phyloP scores from a whole-genome alignment of 1,140 invertebrate genomes.

The Ostrea edulis region DNA sequence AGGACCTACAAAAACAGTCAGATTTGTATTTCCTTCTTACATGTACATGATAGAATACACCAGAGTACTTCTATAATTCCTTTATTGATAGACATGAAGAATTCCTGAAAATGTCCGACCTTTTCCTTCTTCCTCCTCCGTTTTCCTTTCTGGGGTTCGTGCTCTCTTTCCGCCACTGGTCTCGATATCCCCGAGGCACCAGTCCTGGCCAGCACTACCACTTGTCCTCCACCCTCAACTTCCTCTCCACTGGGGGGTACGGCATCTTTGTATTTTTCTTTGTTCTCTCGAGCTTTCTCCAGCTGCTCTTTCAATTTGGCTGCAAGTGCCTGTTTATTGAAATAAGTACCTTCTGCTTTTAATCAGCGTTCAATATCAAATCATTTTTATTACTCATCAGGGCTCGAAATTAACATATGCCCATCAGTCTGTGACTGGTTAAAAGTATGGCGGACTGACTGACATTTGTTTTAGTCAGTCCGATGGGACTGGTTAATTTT shows the following conservation, averaged over 20 bases:
- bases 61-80: not conserved
- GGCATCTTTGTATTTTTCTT: constrained; percentile 66
- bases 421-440: too few relatives aligned
- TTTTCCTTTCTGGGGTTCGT: constrained; percentile 59
- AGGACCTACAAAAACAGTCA: constrained; percentile 77
- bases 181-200: constrained; percentile 83
- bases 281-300: constrained; percentile 84
- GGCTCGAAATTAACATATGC: too few relatives aligned
- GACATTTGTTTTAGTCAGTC: too few relatives aligned
- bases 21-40: not conserved
- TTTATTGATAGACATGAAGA: not conserved
- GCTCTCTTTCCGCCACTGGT: constrained; percentile 66
- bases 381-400: too few relatives aligned
- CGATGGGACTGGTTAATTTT: too few relatives aligned
- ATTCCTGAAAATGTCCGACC: not conserved
- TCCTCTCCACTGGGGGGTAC: constrained; percentile 28
- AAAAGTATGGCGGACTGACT: too few relatives aligned
- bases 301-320: constrained; percentile 87
- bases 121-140: constrained; percentile 80
- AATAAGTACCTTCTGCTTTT: too few relatives aligned
- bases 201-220: constrained; percentile 87
- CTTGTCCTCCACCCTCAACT: constrained; percentile 75
- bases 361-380: too few relatives aligned
- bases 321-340: constrained; percentile 82
- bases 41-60: not conserved